These are phyloP conservation scores for Sminthurinus aureus DNA, from an alignment of 2,888 invertebrate species.

Conservation along the genomic window DNA sequence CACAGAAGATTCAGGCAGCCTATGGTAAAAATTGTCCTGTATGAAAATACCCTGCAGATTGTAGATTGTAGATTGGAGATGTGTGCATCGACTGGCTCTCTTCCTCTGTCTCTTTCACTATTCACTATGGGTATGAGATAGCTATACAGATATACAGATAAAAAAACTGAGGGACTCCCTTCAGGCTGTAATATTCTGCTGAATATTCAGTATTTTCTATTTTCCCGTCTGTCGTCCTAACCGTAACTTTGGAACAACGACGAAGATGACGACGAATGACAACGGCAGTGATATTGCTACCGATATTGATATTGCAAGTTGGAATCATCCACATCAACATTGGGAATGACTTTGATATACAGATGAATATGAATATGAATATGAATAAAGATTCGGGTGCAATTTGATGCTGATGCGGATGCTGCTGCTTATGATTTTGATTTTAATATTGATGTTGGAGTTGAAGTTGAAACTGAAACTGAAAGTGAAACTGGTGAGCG, in stretches of 20 bases:
- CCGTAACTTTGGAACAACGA: too few species aligned
- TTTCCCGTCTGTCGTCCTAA: background rate
- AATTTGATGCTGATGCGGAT: background rate
- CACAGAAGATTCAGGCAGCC: background rate
- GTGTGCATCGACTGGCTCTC: background rate
- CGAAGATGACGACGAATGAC: too few species aligned
- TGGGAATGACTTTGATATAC: background rate
- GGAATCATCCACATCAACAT: background rate
- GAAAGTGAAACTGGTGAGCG: too few species aligned
- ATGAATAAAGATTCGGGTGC: background rate
- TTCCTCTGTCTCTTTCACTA: background rate
- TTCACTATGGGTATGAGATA: background rate
- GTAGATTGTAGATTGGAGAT: background rate
- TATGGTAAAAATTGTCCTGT: background rate
- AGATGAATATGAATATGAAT: background rate
- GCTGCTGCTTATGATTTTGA: background rate
- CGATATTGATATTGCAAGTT: too few species aligned
- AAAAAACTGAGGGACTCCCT: slow-evolving; percentile 1
- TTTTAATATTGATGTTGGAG: background rate
- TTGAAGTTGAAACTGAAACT: background rate
- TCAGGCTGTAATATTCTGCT: background rate
- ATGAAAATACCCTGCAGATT: background rate
- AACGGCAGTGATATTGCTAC: too few species aligned
- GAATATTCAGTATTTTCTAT: background rate
- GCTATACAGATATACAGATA: background rate